phyloP scores from a whole-genome alignment of 2,113 vertebrate species.

The Tonatia bakeri region DNA sequence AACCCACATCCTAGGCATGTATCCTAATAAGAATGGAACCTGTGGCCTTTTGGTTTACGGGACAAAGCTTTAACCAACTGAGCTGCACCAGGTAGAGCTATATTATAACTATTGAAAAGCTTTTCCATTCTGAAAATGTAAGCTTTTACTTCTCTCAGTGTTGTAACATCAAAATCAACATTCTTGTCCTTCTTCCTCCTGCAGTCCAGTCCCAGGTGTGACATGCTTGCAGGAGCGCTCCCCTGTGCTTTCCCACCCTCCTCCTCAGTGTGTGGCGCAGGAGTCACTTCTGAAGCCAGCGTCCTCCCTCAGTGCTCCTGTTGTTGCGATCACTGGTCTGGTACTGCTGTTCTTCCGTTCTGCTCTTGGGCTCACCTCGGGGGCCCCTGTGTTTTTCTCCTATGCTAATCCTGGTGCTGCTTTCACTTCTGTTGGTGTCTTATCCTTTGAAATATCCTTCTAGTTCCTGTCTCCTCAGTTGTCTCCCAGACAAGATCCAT shows the following conservation, averaged over 20 bases:
- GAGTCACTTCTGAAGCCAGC: background rate
- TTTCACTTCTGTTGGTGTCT: background rate
- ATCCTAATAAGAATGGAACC: too few species aligned
- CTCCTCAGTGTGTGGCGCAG: background rate
- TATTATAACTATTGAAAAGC: background rate
- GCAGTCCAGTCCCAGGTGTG: background rate
- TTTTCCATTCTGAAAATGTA: background rate
- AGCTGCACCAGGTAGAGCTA: background rate
- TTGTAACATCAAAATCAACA: background rate
- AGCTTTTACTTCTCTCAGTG: too few species aligned
- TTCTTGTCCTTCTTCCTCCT: background rate
- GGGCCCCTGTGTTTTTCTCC: background rate
- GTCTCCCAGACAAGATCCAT: background rate
- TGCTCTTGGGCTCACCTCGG: background rate
- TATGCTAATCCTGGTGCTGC: background rate
- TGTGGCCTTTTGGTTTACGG: too few species aligned
- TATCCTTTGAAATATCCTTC: background rate
- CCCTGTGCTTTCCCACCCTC: background rate
- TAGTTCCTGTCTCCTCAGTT: background rate
- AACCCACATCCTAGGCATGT: too few species aligned
- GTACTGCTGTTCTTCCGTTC: rapidly evolving
- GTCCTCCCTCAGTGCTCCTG: background rate
- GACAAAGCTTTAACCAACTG: too few species aligned
- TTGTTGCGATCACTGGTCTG: background rate
- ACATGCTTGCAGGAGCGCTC: too few species aligned